Conservation (phyloP, 2,113 vertebrate genomes). For the Cynocephalus volans region DNA sequence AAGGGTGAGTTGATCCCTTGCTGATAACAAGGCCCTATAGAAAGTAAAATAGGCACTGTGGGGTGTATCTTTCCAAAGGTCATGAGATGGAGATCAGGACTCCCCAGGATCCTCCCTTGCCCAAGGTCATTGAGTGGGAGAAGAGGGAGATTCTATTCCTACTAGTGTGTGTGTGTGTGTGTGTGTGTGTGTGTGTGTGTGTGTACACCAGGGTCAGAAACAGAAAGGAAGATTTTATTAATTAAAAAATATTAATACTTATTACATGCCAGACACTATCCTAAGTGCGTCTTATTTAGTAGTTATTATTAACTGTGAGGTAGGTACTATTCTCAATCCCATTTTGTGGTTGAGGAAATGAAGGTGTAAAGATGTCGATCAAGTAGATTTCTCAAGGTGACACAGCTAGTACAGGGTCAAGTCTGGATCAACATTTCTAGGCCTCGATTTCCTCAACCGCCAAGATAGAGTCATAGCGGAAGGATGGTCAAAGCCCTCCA, state of each 20-base stretch:
- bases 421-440: not conserved
- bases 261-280: not conserved
- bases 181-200: not conserved
- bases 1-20: not conserved
- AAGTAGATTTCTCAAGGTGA: not conserved
- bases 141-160: not conserved
- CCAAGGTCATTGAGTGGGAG: not conserved
- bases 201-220: not conserved
- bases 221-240: not conserved
- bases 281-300: not conserved
- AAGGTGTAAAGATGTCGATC: not conserved
- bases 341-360: not conserved
- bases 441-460: not conserved
- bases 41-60: not conserved
- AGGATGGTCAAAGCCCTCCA: not conserved
- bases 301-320: not conserved
- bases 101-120: not conserved
- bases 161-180: not conserved
- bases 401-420: not conserved
- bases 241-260: not conserved
- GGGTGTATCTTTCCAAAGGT: not conserved
- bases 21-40: not conserved
- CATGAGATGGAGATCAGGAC: not conserved
- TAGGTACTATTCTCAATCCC: not conserved
- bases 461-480: not conserved